A percentile compares a stretch with the other conserved stretches of the same genome.
phyloP scores from a whole-genome alignment of 37 sponge, comb jelly and placozoan species.

The Oscarella lobularis region DNA sequence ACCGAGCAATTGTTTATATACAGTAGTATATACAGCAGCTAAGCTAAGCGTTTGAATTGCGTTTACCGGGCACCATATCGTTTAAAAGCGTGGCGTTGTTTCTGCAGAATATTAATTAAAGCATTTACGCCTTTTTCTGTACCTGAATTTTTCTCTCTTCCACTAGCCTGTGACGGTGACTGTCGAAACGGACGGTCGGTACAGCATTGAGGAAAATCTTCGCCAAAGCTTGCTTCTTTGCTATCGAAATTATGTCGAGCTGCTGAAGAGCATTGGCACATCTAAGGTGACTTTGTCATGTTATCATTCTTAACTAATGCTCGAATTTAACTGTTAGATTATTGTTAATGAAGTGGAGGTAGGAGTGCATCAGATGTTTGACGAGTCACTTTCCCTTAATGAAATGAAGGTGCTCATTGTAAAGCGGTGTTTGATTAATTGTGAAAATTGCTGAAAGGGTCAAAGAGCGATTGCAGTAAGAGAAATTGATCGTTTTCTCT shows the following conservation, averaged over 20 bases:
- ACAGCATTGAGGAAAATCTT: slow-evolving; percentile 69
- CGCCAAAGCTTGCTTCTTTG: slow-evolving; percentile 58
- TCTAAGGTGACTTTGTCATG: slow-evolving; percentile 48
- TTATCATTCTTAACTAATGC: too few species aligned
- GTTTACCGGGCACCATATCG: too few species aligned
- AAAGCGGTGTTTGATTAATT: background rate
- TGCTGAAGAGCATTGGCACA: slow-evolving; percentile 31
- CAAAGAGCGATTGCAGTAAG: slow-evolving; percentile 57
- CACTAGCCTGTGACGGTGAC: slow-evolving; percentile 13
- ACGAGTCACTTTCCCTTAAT: slow-evolving; percentile 45
- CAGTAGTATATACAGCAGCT: too few species aligned
- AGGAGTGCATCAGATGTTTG: slow-evolving; percentile 30
- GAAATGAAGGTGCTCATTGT: slow-evolving; percentile 59
- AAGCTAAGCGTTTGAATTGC: too few species aligned
- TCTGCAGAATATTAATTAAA: too few species aligned
- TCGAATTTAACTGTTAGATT: too few species aligned
- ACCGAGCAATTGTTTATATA: too few species aligned
- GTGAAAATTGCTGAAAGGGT: slow-evolving; percentile 30
- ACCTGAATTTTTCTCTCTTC: too few species aligned
- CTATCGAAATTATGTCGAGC: slow-evolving; percentile 45
- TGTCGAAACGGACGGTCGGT: slow-evolving; percentile 53
- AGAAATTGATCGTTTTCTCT: slow-evolving; percentile 26
- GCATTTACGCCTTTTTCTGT: too few species aligned
- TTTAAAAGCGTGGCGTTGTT: too few species aligned
- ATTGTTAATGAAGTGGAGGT: slow-evolving; percentile 58